Evolutionary conservation across 1,140 invertebrate species (phyloP), one percentile per base, ranked within the genome.

Genomic region (Anoplolepis gracilipes): DNA sequence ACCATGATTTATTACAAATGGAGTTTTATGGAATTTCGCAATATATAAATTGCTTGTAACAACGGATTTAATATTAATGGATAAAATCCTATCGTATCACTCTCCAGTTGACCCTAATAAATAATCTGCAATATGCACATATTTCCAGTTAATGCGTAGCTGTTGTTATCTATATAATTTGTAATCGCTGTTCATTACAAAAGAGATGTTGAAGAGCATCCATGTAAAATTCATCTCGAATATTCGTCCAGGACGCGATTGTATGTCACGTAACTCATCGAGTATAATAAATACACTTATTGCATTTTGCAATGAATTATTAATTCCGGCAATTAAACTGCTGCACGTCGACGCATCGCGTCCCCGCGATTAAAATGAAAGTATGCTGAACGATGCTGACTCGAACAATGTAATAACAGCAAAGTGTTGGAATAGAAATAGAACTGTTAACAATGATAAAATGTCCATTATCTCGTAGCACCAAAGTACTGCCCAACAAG

Each of bases 291-390:
- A 75, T 61, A 73, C n/a, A n/a, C 22, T 53, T 7, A 11, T 22
- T 22, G 55, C 13, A 33, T 84, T 42, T 70, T 25, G 2, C 46
- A 67, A 78, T 73, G 57, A 42, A 77, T 88, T 78, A 87, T 88
- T 81, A 88, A 88, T 87, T 81, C 55, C 69, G 82, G 55, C 82
- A 81, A 76, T 79, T 85, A 87, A 87, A 87, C 49, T 6, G 87
- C 49, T 6, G 19, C 22, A 28, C 13, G 55, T 49, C 19, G 22
- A 7, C 65, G 39, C 53, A 42, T 61, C 22, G 69, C 59, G 28
- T 25, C 28, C 28, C 22, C n/a, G n/a, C n/a, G 69, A 28, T 88
- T 57, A 69, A 49, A 88, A 87, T 69, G 42, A 87, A 87, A 42
- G 49, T 70, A 49, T 55, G 53, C 87, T 82, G 36, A 61, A 57